Percentiles rank a stretch among this genome's conserved stretches.
These are phyloP conservation scores for Phlogophora meticulosa DNA, from an alignment of 2,888 invertebrate species.

Conservation along the genomic window DNA sequence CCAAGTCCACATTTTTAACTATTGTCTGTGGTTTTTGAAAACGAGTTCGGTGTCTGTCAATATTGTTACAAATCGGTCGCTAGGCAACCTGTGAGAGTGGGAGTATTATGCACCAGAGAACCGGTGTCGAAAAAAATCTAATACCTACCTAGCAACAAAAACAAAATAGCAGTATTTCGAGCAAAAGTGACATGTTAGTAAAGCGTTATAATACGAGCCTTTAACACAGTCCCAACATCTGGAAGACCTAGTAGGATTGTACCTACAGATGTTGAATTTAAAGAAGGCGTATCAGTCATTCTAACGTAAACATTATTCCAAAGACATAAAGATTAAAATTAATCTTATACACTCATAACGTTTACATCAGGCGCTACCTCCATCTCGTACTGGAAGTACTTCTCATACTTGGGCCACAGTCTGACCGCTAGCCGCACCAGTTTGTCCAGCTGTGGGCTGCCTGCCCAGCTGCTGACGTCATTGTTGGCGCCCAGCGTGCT, in stretches of 20 bases:
- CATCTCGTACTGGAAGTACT: constrained; percentile 75
- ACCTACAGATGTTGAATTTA: neutral
- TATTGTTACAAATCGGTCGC: too few species aligned
- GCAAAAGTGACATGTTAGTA: neutral
- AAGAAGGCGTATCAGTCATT: neutral
- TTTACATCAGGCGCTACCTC: constrained; percentile 32
- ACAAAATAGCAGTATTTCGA: neutral
- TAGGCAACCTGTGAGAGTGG: too few species aligned
- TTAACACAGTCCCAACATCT: too few species aligned
- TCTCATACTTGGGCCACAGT: constrained; percentile 72
- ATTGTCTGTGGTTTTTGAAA: too few species aligned
- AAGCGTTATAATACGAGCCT: neutral
- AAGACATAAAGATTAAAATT: neutral
- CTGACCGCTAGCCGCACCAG: constrained; percentile 76
- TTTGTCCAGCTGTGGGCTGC: constrained; percentile 59
- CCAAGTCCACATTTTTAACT: too few species aligned
- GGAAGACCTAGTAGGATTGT: neutral
- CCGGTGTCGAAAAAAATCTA: too few species aligned
- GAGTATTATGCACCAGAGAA: too few species aligned
- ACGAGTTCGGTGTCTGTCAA: too few species aligned
- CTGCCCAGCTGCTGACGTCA: constrained; percentile 74
- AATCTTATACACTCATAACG: constrained; percentile 49
- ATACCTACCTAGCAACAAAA: neutral
- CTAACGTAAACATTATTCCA: too few species aligned
- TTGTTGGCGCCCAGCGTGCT: constrained; percentile 64